Conservation (phyloP, 2,888 invertebrate genomes). For the Entomobrya proxima region DNA sequence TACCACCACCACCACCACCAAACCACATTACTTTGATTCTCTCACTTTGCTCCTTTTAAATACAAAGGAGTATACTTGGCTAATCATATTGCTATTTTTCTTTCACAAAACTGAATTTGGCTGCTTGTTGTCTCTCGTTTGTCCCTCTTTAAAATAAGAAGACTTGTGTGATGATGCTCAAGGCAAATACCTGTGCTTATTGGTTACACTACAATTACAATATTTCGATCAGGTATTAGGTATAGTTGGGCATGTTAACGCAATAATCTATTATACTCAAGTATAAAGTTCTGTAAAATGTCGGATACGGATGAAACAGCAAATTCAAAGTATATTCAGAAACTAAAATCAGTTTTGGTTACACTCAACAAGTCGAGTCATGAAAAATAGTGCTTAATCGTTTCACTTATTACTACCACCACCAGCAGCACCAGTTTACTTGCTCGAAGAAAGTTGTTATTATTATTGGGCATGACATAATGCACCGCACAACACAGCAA, state of each 20-base stretch:
- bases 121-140: constrained; percentile 23
- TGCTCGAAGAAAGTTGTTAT: constrained; percentile 60
- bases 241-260: too few relatives aligned
- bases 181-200: not conserved
- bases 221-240: too few relatives aligned
- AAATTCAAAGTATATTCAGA: not conserved
- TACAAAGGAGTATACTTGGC: not conserved
- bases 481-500: constrained; percentile 58
- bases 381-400: constrained; percentile 49
- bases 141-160: constrained; percentile 38
- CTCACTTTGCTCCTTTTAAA: constrained; percentile 28
- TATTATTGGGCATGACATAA: constrained; percentile 69
- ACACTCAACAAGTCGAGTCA: constrained; percentile 44
- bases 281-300: constrained; percentile 1
- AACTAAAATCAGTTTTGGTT: not conserved
- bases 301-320: constrained; percentile 65
- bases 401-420: constrained; percentile 24
- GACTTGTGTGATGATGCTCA: not conserved
- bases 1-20: constrained; percentile 21
- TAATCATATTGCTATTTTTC: constrained; percentile 41
- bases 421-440: constrained; percentile 31
- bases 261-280: not conserved
- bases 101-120: constrained; percentile 4
- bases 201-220: not conserved
- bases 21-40: constrained; percentile 17